Base-by-base conservation (phyloP, 2,113 vertebrate genomes). In the Oryzias celebensis region DNA sequence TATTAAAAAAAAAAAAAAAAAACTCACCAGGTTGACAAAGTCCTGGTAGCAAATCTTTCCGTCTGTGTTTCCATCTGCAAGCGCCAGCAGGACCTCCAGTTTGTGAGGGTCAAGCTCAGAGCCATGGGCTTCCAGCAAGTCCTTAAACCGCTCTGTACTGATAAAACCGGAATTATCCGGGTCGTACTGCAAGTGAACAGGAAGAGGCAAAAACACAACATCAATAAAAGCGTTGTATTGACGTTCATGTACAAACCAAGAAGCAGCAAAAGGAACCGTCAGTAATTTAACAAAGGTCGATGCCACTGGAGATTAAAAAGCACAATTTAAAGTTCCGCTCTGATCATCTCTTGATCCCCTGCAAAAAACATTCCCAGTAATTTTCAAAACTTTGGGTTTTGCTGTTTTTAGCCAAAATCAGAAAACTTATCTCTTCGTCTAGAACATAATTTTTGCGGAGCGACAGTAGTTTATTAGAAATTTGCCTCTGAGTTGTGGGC, bases 11-110 rank as follows among this genome's bases (percentile, higher is more conserved):
- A 47, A 22, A 7, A 36, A 17, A 26, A 50, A 73, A 52, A 22
- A 41, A 75, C 96, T 98, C 86, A 99, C 97, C 94, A 98, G 92
- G 88, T 95, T 98, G 85, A 95, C 94, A 62, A 99, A 98, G 81
- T 98, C 96, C 89, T 98, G 96, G 90, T 99, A 98, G 87, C 94
- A 94, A 88, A 99, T 95, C 87, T 94, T 96, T 17, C 96, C 96
- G 1, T 97, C 94, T 0, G 94, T 92, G 31, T 96, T 96, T 84
- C 93, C 94, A 71, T 98, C 94, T 1, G 96, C 94, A 3, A 99
- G 93, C 23, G 96, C 96, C 88, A 98, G 85, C 20, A 99, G 92
- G 14, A 98, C 95, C 90, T 98, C 96, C 78, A 94, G 92, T 81
- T 98, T 98, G 90, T 98, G 95, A 0, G 96, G 95, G 84, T 98